Percentiles rank a stretch among this genome's conserved stretches.
phyloP scores from a whole-genome alignment of 23 tunicate genomes.

The Ascidia mentula region DNA sequence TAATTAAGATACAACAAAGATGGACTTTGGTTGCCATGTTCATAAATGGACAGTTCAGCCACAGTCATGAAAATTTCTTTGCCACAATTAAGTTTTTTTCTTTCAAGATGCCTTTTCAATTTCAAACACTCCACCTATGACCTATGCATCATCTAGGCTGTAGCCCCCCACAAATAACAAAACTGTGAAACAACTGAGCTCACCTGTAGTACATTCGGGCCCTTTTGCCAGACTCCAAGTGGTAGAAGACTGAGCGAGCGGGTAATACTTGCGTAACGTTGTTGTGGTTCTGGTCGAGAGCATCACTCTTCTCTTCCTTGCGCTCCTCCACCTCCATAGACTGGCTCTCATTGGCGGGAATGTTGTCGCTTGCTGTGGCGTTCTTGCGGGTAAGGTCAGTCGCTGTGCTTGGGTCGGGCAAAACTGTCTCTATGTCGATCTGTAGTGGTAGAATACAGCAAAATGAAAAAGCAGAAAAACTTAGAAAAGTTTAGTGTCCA shows the following conservation, averaged over 20 bases:
- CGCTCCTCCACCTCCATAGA: background rate
- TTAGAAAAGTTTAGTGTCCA: too few species aligned
- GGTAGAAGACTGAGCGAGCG: slow-evolving; percentile 10
- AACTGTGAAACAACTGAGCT: background rate
- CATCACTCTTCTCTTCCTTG: background rate
- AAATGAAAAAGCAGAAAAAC: too few species aligned
- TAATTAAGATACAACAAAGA: too few species aligned
- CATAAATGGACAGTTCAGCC: too few species aligned
- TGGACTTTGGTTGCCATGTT: too few species aligned
- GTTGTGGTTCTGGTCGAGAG: background rate
- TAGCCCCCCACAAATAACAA: too few species aligned
- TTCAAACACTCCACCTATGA: too few species aligned
- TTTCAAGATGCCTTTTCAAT: too few species aligned
- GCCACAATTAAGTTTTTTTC: too few species aligned
- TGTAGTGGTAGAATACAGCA: too few species aligned
- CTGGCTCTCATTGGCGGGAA: background rate
- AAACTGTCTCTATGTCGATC: background rate
- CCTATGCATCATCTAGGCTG: too few species aligned
- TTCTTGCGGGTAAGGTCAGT: background rate
- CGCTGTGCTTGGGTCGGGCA: background rate
- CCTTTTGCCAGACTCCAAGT: slow-evolving; percentile 5
- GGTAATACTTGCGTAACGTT: background rate
- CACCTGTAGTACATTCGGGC: slow-evolving; percentile 30
- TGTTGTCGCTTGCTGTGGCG: background rate
- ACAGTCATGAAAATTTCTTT: too few species aligned